Percentiles rank a stretch among this genome's conserved stretches.
Evolutionary conservation across 2,888 invertebrate genomes (phyloP).

Genomic region (Stenchaetothrips biformis): DNA sequence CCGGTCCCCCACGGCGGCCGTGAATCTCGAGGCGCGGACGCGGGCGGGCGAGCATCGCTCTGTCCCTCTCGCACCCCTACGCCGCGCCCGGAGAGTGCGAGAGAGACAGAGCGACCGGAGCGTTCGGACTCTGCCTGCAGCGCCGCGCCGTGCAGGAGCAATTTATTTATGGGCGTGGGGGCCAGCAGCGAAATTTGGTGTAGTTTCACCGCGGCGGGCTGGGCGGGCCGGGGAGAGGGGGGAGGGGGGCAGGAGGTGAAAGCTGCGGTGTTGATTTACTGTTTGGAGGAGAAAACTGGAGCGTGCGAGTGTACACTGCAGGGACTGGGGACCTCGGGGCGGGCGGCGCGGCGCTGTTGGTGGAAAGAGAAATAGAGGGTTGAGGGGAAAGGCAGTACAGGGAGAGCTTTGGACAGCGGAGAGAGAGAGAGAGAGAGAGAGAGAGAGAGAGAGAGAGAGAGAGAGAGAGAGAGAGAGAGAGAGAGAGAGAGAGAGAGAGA

Average conservation of each 20-base stretch:
- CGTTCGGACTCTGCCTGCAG: too few relatives aligned
- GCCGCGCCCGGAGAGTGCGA: too few relatives aligned
- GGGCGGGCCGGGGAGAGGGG: not conserved
- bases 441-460: not conserved
- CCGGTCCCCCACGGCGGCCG: too few relatives aligned
- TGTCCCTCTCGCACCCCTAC: too few relatives aligned
- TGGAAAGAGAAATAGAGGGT: conserved; percentile 16
- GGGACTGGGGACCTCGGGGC: not conserved
- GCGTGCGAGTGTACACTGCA: not conserved
- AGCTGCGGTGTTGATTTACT: conserved; percentile 21
- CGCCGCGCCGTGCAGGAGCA: too few relatives aligned
- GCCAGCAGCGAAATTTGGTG: too few relatives aligned
- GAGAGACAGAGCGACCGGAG: too few relatives aligned
- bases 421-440: not conserved
- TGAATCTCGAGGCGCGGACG: too few relatives aligned
- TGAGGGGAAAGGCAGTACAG: not conserved
- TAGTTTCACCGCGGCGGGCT: not conserved
- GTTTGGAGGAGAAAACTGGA: not conserved
- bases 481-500: too few relatives aligned
- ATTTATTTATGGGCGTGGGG: too few relatives aligned
- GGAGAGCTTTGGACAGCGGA: not conserved
- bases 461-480: too few relatives aligned
- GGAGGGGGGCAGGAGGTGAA: not conserved
- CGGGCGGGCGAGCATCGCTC: too few relatives aligned
- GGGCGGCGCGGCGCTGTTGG: not conserved